Conservation (phyloP, 2,888 invertebrate genomes). For the Serrognathus titanus region DNA sequence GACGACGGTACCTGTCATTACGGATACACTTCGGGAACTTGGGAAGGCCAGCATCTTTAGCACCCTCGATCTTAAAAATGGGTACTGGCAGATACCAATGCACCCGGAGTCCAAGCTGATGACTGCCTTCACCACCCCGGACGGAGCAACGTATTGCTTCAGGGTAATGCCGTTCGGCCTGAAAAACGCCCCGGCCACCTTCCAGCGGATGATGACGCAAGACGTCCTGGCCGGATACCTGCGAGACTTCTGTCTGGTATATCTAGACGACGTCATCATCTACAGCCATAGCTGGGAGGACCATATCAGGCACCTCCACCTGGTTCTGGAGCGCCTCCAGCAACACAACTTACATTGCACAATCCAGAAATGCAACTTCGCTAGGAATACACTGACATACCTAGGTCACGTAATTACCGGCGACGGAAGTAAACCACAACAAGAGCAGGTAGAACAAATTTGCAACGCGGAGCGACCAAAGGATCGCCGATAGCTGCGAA, state of each 20-base stretch:
- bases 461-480: conserved; percentile 4
- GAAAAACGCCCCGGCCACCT: conserved; percentile 30
- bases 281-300: conserved; percentile 16
- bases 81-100: conserved; percentile 37
- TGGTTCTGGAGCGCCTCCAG: conserved; percentile 20
- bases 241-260: conserved; percentile 18
- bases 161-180: conserved; percentile 28
- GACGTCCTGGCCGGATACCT: conserved; percentile 24
- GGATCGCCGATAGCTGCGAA: conserved; percentile 14
- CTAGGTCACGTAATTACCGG: conserved; percentile 19
- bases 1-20: conserved; percentile 26
- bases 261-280: conserved; percentile 34
- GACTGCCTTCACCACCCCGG: conserved; percentile 33
- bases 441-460: conserved; percentile 14
- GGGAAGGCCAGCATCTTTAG: conserved; percentile 31
- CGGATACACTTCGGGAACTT: conserved; percentile 26
- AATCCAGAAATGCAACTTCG: conserved; percentile 21
- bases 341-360: conserved; percentile 15
- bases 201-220: conserved; percentile 31
- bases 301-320: conserved; percentile 18
- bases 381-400: conserved; percentile 10
- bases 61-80: conserved; percentile 32
- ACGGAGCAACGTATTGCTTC: conserved; percentile 31
- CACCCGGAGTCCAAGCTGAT: conserved; percentile 18
- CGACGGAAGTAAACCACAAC: conserved; percentile 15